These are phyloP conservation scores for Pocillopora meandrina DNA, from an alignment of 92 coral and sea anemone species.

Conservation along the genomic window DNA sequence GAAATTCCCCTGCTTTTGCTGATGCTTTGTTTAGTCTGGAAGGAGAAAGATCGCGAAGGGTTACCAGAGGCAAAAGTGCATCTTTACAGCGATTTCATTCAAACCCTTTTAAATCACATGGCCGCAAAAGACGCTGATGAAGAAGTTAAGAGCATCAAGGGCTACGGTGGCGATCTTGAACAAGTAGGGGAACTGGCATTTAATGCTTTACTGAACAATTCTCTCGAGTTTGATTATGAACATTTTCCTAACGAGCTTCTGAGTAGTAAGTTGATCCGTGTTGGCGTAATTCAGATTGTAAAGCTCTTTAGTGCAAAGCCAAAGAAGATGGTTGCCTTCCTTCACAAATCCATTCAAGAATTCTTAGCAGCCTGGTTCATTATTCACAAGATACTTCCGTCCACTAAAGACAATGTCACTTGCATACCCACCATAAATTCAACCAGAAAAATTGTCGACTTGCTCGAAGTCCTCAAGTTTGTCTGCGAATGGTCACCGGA, in stretches of 20 bases:
- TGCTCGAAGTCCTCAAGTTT: slow-evolving; percentile 6
- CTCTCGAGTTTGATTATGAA: background rate
- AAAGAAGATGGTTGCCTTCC: slow-evolving; percentile 1
- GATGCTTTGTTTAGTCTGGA: slow-evolving; percentile 19
- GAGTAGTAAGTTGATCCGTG: background rate
- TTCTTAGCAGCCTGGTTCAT: slow-evolving; percentile 23
- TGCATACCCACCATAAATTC: slow-evolving; percentile 1
- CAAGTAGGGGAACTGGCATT: slow-evolving; percentile 24
- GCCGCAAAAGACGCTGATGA: background rate
- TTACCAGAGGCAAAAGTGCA: background rate
- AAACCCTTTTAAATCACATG: slow-evolving; percentile 6
- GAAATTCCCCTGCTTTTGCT: slow-evolving; percentile 25
- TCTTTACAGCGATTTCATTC: slow-evolving; percentile 1
- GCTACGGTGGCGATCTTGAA: background rate
- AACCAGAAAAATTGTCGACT: background rate
- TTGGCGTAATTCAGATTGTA: slow-evolving; percentile 20
- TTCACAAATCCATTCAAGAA: slow-evolving; percentile 27
- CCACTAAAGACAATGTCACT: background rate
- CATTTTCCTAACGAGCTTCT: background rate
- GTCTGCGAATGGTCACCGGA: background rate
- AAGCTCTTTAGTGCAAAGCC: slow-evolving; percentile 1
- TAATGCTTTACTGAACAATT: slow-evolving; percentile 2
- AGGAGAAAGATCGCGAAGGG: background rate
- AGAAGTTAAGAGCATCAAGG: background rate
- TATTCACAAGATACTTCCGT: background rate